phyloP scores from a whole-genome alignment of 2,797 vertebrate genomes.

The Pogoniulus pusillus region DNA sequence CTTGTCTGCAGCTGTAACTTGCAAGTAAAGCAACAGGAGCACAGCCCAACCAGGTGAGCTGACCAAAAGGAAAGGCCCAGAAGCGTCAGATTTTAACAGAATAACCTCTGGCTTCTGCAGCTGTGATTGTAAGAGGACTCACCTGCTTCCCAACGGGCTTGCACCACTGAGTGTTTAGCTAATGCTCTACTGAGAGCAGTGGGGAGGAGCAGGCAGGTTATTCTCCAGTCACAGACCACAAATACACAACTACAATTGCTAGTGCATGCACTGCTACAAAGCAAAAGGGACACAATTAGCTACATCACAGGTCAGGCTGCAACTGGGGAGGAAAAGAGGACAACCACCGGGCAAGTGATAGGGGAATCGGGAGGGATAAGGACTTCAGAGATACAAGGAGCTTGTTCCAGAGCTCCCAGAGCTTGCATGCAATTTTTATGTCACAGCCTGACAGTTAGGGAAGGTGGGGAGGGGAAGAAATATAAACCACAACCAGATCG shows the following conservation, averaged over 20 bases:
- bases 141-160: constrained; percentile 59
- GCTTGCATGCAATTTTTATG: constrained; percentile 63
- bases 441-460: constrained; percentile 69
- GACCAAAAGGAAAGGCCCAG: background rate
- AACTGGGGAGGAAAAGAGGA: constrained; percentile 43
- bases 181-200: background rate
- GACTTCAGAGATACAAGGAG: constrained; percentile 53
- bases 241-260: constrained; percentile 24
- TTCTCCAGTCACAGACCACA: constrained; percentile 63
- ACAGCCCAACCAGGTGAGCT: background rate
- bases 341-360: constrained; percentile 11
- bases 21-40: background rate
- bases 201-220: constrained; percentile 71
- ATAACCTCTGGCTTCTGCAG: background rate
- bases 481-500: constrained; percentile 62
- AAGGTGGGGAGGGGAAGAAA: constrained; percentile 70
- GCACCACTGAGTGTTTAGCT: background rate
- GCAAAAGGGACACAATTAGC: constrained; percentile 58
- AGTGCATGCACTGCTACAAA: constrained; percentile 66
- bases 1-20: background rate
- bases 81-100: background rate
- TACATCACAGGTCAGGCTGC: constrained; percentile 44
- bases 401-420: constrained; percentile 72
- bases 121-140: constrained; percentile 46
- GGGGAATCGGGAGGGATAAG: constrained; percentile 3